phyloP scores from a whole-genome alignment of 1,140 invertebrate species.

The Dinothrombium tinctorium region DNA sequence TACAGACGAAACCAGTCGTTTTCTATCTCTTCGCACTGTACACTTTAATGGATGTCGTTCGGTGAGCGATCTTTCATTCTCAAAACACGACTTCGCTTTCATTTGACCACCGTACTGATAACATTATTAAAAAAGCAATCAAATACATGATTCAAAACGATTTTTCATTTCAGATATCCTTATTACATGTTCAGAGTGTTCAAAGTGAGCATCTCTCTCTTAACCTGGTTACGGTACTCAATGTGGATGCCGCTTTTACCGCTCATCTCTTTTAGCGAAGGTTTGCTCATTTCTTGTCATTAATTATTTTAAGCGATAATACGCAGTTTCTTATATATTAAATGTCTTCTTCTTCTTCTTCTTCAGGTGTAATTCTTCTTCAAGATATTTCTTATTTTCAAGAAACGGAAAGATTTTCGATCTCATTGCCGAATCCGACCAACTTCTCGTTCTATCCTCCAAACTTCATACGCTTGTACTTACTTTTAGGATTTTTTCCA shows the following conservation, averaged over 20 bases:
- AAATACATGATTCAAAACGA: background rate
- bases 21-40: constrained; percentile 66
- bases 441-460: constrained; percentile 73
- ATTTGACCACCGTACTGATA: background rate
- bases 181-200: constrained; percentile 63
- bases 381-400: constrained; percentile 62
- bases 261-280: constrained; percentile 62
- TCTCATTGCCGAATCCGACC: constrained; percentile 52
- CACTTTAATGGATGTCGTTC: constrained; percentile 49
- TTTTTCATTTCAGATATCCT: constrained; percentile 33
- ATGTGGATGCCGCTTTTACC: constrained; percentile 82
- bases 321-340: background rate
- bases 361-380: constrained; percentile 22
- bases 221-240: constrained; percentile 81
- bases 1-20: constrained; percentile 60
- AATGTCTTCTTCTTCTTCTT: background rate
- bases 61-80: constrained; percentile 22
- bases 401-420: constrained; percentile 46
- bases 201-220: constrained; percentile 33
- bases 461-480: constrained; percentile 44
- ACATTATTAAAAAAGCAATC: background rate
- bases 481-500: constrained; percentile 25
- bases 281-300: background rate
- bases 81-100: background rate
- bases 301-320: background rate